Conservation (phyloP, 2,888 invertebrate genomes). For the Bugulina stolonifera region DNA sequence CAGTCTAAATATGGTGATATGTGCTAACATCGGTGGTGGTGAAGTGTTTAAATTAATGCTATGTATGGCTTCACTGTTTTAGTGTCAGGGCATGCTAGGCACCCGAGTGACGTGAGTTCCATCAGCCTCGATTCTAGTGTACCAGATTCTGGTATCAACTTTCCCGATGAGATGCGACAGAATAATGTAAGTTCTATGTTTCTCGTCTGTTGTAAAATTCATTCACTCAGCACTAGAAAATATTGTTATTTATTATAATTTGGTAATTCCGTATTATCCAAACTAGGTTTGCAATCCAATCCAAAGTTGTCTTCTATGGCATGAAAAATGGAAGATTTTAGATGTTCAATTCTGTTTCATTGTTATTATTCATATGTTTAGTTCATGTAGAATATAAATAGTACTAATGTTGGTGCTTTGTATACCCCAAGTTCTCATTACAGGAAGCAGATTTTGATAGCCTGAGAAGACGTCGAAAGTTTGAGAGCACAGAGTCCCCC, state of each 20-base stretch:
- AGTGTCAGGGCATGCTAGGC: conserved; percentile 54
- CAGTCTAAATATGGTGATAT: background rate
- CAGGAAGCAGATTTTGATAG: conserved; percentile 18
- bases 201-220: background rate
- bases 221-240: too few species aligned
- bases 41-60: conserved; percentile 47
- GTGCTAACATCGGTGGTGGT: conserved; percentile 27
- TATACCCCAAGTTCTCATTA: background rate
- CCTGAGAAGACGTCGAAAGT: conserved; percentile 2
- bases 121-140: conserved; percentile 58
- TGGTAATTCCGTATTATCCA: too few species aligned
- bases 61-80: conserved; percentile 31
- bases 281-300: too few species aligned
- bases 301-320: too few species aligned
- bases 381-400: too few species aligned
- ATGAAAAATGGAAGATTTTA: too few species aligned
- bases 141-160: conserved; percentile 26
- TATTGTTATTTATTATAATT: too few species aligned
- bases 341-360: too few species aligned
- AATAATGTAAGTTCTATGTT: conserved; percentile 1
- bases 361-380: too few species aligned
- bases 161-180: background rate
- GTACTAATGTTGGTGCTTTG: too few species aligned
- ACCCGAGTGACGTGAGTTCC: conserved; percentile 66
- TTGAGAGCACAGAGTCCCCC: background rate